Evolutionary conservation across 2,888 invertebrate genomes (phyloP).

Genomic region (Aromia moschata): DNA sequence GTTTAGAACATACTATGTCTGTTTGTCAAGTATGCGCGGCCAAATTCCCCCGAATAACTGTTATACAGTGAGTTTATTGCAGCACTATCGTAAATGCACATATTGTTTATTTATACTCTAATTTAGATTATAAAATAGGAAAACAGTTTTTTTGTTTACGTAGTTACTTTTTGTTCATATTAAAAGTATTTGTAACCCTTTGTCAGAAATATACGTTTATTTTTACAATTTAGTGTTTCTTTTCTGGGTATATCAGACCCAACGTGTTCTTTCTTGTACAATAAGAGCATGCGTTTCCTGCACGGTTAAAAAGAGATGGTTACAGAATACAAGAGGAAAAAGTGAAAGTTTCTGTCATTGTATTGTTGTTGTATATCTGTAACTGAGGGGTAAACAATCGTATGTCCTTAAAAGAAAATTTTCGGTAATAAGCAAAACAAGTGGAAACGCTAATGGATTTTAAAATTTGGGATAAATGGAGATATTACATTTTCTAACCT

Average conservation of each 20-base stretch:
- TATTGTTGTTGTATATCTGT: no score
- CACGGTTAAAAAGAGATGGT: not conserved
- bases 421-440: no score
- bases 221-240: not conserved
- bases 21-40: constrained; percentile 18
- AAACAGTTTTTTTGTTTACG: not conserved
- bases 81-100: not conserved
- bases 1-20: constrained; percentile 2
- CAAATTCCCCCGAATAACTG: not conserved
- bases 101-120: not conserved
- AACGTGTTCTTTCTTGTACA: not conserved
- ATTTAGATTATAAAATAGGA: not conserved
- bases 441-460: no score
- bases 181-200: not conserved
- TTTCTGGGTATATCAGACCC: not conserved
- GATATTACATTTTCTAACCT: no score
- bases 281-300: not conserved
- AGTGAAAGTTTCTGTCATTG: no score
- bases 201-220: not conserved
- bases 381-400: no score
- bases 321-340: no score
- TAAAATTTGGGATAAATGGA: no score
- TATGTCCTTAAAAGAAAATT: no score
- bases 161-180: not conserved
- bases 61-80: not conserved